Evolutionary conservation across 2,797 vertebrate genomes (phyloP).

Genomic region (Ibycter americanus): DNA sequence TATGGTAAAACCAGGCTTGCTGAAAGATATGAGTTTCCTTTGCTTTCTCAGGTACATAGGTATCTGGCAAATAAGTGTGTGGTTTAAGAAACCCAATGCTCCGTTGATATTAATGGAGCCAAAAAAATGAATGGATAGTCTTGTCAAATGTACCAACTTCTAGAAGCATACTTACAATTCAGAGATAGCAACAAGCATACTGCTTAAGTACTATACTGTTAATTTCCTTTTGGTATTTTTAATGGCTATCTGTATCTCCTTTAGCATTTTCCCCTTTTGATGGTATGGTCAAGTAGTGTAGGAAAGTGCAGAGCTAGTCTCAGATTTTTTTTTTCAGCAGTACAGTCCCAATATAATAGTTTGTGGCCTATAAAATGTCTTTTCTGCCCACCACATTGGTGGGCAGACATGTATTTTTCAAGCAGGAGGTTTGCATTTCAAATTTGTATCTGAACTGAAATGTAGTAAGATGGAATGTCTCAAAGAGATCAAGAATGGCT

Average conservation of each 20-base stretch:
- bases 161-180: background rate
- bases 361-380: background rate
- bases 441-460: background rate
- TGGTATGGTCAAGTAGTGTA: background rate
- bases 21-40: background rate
- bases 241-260: background rate
- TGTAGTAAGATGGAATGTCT: background rate
- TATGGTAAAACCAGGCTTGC: background rate
- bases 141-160: background rate
- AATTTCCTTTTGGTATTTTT: background rate
- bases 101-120: background rate
- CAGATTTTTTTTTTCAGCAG: background rate
- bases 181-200: background rate
- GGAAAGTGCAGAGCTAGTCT: background rate
- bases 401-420: background rate
- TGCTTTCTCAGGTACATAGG: background rate
- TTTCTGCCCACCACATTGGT: background rate
- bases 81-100: background rate
- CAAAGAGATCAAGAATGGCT: background rate
- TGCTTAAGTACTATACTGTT: background rate
- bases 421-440: background rate
- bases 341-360: background rate
- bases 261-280: background rate
- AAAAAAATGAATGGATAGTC: background rate
- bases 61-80: background rate